Evolutionary conservation across 2,888 invertebrate genomes (phyloP), one percentile per base, ranked within the genome.

Genomic region (Lasioglossum leucozonium): DNA sequence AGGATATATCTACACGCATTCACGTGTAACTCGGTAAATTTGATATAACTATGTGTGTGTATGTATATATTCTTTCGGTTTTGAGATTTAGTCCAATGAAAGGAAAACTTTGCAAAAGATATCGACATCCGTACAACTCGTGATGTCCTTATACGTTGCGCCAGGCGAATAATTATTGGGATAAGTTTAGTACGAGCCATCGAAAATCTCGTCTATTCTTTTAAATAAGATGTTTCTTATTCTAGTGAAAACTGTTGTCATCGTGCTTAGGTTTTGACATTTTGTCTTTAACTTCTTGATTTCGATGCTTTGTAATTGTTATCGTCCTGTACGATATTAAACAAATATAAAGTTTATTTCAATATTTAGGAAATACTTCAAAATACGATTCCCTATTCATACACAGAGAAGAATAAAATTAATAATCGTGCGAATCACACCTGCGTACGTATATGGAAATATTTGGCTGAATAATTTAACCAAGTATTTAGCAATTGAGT

Each of bases 1-100:
- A 89, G 84, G 82, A 88, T 88, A 88, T 89, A 86, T 84, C 84
- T 89, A 84, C 85, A 88, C 76, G 80, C 79, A 83, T 75, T 26
- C 71, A 81, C 71, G 72, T 83, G 79, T 84, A 82, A 81, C 79
- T 90, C 74, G 78, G 73, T 62, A 42, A 77, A 67, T 81, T 85
- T 79, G 55, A 72, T 84, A 79, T 85, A 86, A 81, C 51, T 79
- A 72, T 72, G 77, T 80, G 81, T 62, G 62, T 85, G 89, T 89
- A 87, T 69, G 83, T 55, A 82, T 84, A 84, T 85, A 83, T 87
- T 90, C 80, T 78, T 71, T 72, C 77, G 78, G 82, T 77, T 79
- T 79, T 30, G 40, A 86, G 55, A 82, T 87, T 86, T 87, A 90
- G 80, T 65, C 44, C 71, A 86, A 80, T 87, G 18, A 74, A 80